Evolutionary conservation across 2,888 invertebrate genomes (phyloP).

Genomic region (Cremastinae sp.): DNA sequence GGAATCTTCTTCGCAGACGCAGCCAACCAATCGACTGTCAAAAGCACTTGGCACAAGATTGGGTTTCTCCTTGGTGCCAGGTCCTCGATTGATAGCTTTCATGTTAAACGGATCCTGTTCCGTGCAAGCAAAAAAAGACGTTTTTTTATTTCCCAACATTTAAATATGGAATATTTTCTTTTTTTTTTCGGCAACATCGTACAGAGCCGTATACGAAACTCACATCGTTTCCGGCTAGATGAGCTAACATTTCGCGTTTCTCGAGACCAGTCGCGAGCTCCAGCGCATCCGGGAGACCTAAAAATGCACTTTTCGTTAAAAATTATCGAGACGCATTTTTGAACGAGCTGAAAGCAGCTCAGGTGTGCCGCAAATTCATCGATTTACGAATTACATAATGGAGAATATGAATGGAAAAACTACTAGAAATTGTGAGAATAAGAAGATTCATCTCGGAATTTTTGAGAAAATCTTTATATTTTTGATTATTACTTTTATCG

Average conservation of each 20-base stretch:
- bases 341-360: slow-evolving; percentile 26
- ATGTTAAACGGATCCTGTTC: slow-evolving; percentile 89
- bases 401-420: background rate
- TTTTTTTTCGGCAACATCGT: background rate
- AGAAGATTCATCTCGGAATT: background rate
- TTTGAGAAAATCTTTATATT: background rate
- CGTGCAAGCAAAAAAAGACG: no score
- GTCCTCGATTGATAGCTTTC: slow-evolving; percentile 90
- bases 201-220: slow-evolving; percentile 65
- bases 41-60: slow-evolving; percentile 95
- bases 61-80: slow-evolving; percentile 92
- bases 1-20: slow-evolving; percentile 97
- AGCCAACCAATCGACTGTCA: slow-evolving; percentile 94
- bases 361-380: slow-evolving; percentile 7
- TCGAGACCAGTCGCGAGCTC: slow-evolving; percentile 97
- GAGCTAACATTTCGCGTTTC: slow-evolving; percentile 92
- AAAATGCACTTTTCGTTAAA: slow-evolving; percentile 47
- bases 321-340: slow-evolving; percentile 33
- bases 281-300: slow-evolving; percentile 91
- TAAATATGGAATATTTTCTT: background rate
- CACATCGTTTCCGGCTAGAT: slow-evolving; percentile 92
- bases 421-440: background rate
- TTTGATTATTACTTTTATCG: slow-evolving; percentile 37
- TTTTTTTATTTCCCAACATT: no score
- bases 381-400: slow-evolving; percentile 62